Conservation (phyloP, 2,113 vertebrate genomes). For the Protobothrops flavoviridis region DNA sequence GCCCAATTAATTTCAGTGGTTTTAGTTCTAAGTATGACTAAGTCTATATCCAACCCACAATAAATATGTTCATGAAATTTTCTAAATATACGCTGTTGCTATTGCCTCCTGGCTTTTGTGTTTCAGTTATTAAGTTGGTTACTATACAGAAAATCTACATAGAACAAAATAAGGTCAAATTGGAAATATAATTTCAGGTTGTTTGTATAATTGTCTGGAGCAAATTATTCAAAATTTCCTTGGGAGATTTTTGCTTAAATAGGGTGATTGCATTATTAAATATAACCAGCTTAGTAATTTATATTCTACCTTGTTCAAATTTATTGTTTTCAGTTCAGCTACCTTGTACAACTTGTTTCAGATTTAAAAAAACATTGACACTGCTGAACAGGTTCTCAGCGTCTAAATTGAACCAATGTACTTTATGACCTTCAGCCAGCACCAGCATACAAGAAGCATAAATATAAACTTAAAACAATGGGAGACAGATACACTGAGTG, state of each 20-base stretch:
- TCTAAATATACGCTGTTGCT: not conserved
- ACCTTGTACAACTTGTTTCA: not conserved
- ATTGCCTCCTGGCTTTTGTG: not conserved
- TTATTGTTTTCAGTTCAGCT: constrained; percentile 14
- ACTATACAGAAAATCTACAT: not conserved
- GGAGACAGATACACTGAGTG: not conserved
- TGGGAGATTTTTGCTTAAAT: not conserved
- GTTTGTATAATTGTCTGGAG: not conserved
- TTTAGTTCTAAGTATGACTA: not conserved
- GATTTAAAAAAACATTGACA: not conserved
- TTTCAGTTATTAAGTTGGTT: not conserved
- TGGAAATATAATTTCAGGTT: not conserved
- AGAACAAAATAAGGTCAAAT: not conserved
- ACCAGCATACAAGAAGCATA: not conserved
- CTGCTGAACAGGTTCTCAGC: not conserved
- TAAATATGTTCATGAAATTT: not conserved
- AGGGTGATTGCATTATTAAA: not conserved
- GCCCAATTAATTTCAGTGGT: not conserved
- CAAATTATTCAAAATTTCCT: not conserved
- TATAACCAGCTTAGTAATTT: not conserved
- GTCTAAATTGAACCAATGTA: constrained; percentile 7
- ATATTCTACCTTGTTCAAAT: not conserved
- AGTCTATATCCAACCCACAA: not conserved
- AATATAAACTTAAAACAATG: not conserved
- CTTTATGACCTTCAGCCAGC: not conserved